These are phyloP conservation scores for Platyrinchus mystaceus DNA, from an alignment of 2,797 vertebrate species.

Conservation along the genomic window DNA sequence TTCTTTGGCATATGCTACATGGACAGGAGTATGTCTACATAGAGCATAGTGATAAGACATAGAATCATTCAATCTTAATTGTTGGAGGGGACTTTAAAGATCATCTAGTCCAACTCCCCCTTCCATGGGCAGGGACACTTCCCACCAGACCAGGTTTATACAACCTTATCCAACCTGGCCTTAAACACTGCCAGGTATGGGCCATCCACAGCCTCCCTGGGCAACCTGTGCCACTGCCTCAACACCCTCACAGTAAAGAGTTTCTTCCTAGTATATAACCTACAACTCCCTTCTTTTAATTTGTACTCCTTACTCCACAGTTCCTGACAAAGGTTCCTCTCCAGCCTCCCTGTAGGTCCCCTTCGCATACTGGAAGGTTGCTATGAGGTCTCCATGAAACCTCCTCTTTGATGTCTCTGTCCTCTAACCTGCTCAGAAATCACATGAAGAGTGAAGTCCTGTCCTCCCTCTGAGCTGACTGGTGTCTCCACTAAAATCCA, in stretches of 20 bases:
- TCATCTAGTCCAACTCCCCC: neutral
- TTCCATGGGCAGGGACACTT: too few species aligned
- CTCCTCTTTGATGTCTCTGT: neutral
- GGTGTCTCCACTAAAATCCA: neutral
- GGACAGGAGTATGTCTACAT: fast-evolving
- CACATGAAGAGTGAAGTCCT: neutral
- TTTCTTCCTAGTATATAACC: neutral
- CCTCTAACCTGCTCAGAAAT: neutral
- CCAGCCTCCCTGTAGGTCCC: neutral
- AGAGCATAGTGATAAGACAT: neutral
- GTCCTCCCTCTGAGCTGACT: neutral
- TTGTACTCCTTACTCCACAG: too few species aligned
- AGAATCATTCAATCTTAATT: too few species aligned
- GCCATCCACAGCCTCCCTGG: neutral
- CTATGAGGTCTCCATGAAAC: neutral
- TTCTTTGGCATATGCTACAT: neutral
- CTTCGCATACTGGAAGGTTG: neutral
- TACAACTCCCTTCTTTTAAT: neutral
- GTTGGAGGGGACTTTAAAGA: neutral
- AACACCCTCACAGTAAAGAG: neutral
- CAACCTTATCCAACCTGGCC: neutral
- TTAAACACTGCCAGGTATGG: neutral
- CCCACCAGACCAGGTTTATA: neutral
- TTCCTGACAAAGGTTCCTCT: neutral
- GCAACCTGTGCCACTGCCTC: neutral